These are phyloP conservation scores for Heloderma charlesbogerti DNA, from an alignment of 2,113 vertebrate species.

Conservation along the genomic window DNA sequence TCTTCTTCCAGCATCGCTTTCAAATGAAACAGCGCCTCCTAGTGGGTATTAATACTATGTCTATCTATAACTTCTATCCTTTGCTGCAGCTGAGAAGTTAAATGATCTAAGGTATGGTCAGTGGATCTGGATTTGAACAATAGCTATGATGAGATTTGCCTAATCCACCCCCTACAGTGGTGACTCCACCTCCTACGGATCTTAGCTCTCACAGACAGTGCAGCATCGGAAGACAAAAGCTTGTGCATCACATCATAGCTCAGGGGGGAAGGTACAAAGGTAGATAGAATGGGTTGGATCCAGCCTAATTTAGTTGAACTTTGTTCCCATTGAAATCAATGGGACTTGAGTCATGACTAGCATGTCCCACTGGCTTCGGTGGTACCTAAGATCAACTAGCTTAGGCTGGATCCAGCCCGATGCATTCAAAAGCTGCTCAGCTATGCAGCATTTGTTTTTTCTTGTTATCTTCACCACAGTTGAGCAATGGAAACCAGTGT, in stretches of 20 bases:
- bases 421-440: neutral
- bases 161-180: no score
- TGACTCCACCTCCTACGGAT: neutral
- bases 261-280: neutral
- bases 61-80: neutral
- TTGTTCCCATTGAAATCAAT: neutral
- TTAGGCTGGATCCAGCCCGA: neutral
- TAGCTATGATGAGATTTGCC: neutral
- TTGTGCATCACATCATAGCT: neutral
- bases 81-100: neutral
- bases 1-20: neutral
- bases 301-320: neutral
- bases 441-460: neutral
- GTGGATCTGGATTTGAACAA: neutral
- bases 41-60: neutral
- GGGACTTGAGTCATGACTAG: neutral
- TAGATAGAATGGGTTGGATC: no score
- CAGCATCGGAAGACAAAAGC: neutral
- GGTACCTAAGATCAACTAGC: neutral
- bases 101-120: conserved; percentile 2
- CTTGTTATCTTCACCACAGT: neutral
- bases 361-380: neutral
- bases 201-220: neutral
- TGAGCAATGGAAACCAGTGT: neutral
- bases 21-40: conserved; percentile 65